A percentile compares a stretch with the other conserved stretches of the same genome.
phyloP scores from a whole-genome alignment of 2,113 vertebrate genomes.

The Brachyhypopomus gauderio region DNA sequence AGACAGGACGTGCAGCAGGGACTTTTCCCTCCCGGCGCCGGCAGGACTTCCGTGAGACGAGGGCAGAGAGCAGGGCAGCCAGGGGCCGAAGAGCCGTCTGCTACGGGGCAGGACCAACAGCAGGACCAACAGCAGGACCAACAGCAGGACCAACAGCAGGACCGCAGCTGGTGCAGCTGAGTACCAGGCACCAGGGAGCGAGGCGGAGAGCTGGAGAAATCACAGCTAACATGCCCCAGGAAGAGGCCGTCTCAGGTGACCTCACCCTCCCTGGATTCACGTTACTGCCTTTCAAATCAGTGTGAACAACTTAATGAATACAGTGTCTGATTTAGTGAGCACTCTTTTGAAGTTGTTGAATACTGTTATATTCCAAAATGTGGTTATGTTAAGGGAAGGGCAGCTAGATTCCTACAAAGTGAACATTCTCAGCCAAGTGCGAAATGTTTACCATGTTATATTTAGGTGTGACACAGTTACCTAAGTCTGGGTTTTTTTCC shows the following conservation, averaged over 20 bases:
- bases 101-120: not conserved
- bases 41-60: conserved; percentile 46
- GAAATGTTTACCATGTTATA: too few relatives aligned
- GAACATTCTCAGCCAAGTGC: too few relatives aligned
- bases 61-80: conserved; percentile 30
- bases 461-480: not conserved
- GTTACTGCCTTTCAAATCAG: not conserved
- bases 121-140: too few relatives aligned
- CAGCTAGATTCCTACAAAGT: too few relatives aligned
- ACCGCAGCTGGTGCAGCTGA: conserved; percentile 1
- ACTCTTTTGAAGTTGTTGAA: not conserved
- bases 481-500: not conserved
- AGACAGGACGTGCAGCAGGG: conserved; percentile 45
- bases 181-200: not conserved
- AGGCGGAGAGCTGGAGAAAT: not conserved
- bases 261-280: not conserved
- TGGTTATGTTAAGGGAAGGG: not conserved
- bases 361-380: not conserved
- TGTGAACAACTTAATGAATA: too few relatives aligned
- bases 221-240: not conserved
- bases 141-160: too few relatives aligned
- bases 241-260: conserved; percentile 56
- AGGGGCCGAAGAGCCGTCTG: not conserved
- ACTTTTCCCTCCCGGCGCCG: conserved; percentile 20
- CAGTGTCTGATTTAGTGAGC: too few relatives aligned